phyloP scores from a whole-genome alignment of 1,140 invertebrate species.

The Zaprionus ghesquierei region DNA sequence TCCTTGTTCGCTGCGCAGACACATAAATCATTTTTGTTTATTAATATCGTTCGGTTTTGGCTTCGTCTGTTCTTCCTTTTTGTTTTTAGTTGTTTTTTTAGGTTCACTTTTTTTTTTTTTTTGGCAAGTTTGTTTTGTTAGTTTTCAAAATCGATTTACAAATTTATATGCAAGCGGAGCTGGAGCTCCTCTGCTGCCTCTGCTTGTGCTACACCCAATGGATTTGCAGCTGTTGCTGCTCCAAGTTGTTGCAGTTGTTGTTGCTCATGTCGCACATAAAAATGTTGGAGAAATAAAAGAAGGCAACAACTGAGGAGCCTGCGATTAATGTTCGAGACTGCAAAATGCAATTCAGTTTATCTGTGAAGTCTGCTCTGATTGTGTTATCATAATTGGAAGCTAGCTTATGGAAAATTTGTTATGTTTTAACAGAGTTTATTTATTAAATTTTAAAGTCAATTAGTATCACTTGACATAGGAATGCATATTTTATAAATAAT shows the following conservation, averaged over 20 bases:
- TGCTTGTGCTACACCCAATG: too few species aligned
- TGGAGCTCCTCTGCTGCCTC: background rate
- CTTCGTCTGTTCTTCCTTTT: background rate
- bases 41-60: conserved; percentile 56
- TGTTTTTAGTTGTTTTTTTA: conserved; percentile 1
- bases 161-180: conserved; percentile 50
- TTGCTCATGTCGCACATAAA: too few species aligned
- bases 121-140: conserved; percentile 65
- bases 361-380: background rate
- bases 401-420: too few species aligned
- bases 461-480: too few species aligned
- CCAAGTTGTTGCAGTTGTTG: too few species aligned
- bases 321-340: background rate
- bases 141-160: conserved; percentile 69
- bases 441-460: too few species aligned
- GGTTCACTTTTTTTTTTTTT: conserved; percentile 17
- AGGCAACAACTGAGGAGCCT: background rate
- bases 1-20: conserved; percentile 43
- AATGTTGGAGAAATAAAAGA: background rate
- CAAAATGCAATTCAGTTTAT: background rate
- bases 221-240: background rate
- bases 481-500: too few species aligned
- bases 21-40: conserved; percentile 70
- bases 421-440: too few species aligned
- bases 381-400: background rate